Conservation (phyloP, 2,113 vertebrate genomes). For the Siphamia tubifer region DNA sequence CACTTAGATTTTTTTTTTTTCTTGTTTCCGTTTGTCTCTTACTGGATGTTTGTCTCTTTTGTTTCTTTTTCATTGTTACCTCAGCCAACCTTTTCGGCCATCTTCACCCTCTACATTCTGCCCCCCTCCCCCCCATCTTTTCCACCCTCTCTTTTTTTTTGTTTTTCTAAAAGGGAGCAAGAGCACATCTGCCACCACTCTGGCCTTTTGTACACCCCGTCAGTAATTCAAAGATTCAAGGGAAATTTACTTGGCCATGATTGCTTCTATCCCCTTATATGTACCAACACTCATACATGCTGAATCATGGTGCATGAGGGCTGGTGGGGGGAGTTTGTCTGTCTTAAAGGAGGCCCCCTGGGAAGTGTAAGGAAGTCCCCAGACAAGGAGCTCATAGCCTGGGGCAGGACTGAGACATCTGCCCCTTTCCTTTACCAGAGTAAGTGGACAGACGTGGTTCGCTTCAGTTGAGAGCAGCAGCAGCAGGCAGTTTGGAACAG, state of each 20-base stretch:
- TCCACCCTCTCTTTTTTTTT: slow-evolving; percentile 5
- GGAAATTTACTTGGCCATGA: slow-evolving; percentile 37
- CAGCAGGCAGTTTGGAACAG: slow-evolving; percentile 15
- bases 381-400: slow-evolving; percentile 55
- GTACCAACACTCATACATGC: slow-evolving; percentile 15
- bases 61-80: slow-evolving; percentile 1
- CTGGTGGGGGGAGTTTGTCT: slow-evolving; percentile 2
- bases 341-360: slow-evolving; percentile 52
- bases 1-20: not conserved
- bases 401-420: slow-evolving; percentile 68
- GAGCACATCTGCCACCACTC: slow-evolving; percentile 43
- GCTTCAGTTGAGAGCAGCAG: slow-evolving; percentile 18
- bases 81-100: slow-evolving; percentile 21
- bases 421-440: slow-evolving; percentile 56
- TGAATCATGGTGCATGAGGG: slow-evolving; percentile 33
- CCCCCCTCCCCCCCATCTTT: not conserved
- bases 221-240: slow-evolving; percentile 38
- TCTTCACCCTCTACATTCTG: not conserved
- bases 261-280: slow-evolving; percentile 21
- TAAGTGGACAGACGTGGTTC: slow-evolving; percentile 18
- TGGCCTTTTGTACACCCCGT: slow-evolving; percentile 53
- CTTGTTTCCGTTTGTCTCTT: not conserved
- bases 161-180: slow-evolving; percentile 43
- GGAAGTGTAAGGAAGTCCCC: slow-evolving; percentile 60
- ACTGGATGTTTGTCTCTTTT: not conserved